Evolutionary conservation across 2,797 vertebrate species (phyloP).

Genomic region (Chloroceryle inda): DNA sequence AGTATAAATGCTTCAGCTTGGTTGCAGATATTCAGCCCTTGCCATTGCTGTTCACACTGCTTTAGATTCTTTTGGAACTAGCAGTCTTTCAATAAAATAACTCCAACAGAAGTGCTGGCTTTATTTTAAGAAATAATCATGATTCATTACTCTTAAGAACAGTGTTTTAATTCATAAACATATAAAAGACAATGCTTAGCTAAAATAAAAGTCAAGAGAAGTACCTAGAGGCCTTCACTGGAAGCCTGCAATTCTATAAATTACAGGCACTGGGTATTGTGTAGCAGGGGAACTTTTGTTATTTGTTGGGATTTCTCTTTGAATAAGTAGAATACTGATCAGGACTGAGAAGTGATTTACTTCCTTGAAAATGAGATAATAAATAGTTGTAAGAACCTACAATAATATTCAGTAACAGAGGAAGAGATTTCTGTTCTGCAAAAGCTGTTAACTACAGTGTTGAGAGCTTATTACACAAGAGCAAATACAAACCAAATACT

Average conservation of each 20-base stretch:
- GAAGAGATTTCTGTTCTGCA: neutral
- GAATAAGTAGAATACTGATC: neutral
- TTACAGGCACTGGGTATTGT: neutral
- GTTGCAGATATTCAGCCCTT: neutral
- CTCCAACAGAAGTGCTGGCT: neutral
- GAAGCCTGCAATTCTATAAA: neutral
- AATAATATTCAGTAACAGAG: neutral
- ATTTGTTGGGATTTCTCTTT: neutral
- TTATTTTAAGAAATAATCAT: neutral
- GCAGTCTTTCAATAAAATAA: neutral
- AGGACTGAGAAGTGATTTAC: neutral
- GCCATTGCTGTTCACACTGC: neutral
- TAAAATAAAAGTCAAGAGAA: neutral
- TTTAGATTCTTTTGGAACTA: neutral
- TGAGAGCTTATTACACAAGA: neutral
- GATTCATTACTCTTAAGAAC: neutral
- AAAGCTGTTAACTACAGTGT: neutral
- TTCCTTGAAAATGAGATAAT: neutral
- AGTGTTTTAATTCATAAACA: neutral
- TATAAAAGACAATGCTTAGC: neutral
- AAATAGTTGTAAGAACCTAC: neutral
- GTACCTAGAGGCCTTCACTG: neutral
- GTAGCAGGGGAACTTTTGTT: neutral
- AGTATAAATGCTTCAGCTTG: neutral
- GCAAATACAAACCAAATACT: neutral